phyloP scores from a whole-genome alignment of 2,113 vertebrate genomes.

The Tinamus guttatus region DNA sequence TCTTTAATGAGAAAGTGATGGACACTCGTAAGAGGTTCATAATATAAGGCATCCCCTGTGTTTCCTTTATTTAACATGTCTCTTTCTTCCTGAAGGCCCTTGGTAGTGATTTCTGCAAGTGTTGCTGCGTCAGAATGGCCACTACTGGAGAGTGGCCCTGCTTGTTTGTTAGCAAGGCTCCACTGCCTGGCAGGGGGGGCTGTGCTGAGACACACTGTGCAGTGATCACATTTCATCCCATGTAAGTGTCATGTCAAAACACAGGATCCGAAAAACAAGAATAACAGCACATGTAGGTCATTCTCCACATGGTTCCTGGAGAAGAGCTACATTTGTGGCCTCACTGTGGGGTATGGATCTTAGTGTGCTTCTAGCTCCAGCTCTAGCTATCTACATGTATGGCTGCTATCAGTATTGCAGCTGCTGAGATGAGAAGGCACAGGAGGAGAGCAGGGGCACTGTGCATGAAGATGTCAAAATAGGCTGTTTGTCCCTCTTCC shows the following conservation, averaged over 20 bases:
- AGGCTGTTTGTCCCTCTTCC: background rate
- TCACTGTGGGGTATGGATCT: background rate
- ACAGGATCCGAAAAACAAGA: background rate
- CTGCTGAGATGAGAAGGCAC: fast-evolving
- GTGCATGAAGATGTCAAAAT: background rate
- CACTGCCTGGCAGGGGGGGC: background rate
- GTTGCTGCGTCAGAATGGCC: background rate
- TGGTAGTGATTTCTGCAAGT: background rate
- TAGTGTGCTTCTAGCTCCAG: background rate
- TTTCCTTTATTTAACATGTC: background rate
- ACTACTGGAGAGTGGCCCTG: background rate
- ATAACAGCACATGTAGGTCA: background rate
- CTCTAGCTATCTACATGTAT: fast-evolving
- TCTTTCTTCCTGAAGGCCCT: background rate
- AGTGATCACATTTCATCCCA: background rate
- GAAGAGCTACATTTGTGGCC: background rate
- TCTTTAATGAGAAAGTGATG: constrained; percentile 10
- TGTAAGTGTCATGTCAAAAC: background rate
- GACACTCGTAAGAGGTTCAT: background rate
- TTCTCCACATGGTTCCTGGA: background rate
- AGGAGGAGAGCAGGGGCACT: background rate
- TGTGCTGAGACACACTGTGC: background rate
- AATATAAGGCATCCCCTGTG: background rate
- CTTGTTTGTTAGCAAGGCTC: background rate
- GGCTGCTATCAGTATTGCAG: background rate